These are phyloP conservation scores for Pseudoatta argentina DNA, from an alignment of 1,140 invertebrate genomes.

Conservation along the genomic window DNA sequence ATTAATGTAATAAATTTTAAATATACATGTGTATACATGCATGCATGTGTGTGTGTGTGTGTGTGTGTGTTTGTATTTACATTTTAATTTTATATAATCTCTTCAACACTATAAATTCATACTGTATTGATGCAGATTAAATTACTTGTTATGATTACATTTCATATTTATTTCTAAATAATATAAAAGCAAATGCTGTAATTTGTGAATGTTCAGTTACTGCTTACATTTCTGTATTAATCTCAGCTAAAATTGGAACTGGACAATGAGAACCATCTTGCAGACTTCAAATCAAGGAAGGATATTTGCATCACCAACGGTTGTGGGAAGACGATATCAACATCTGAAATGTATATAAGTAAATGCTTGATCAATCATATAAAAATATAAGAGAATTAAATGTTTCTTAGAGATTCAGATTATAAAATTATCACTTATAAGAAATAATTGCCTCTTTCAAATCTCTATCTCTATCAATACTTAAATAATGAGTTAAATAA, in stretches of 20 bases:
- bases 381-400: neutral
- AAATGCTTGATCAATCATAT: neutral
- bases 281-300: constrained; percentile 64
- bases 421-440: neutral
- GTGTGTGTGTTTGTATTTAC: no score
- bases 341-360: constrained; percentile 70
- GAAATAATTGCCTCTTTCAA: neutral
- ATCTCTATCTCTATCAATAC: neutral
- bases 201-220: constrained; percentile 49
- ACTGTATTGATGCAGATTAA: neutral
- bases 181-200: constrained; percentile 57
- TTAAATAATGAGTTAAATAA: constrained; percentile 17
- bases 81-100: constrained; percentile 6
- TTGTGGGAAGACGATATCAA: constrained; percentile 73
- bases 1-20: neutral
- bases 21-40: neutral
- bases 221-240: constrained; percentile 71
- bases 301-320: constrained; percentile 74
- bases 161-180: constrained; percentile 69
- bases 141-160: constrained; percentile 10
- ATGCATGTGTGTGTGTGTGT: no score
- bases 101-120: neutral
- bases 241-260: constrained; percentile 77
- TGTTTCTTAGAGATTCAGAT: neutral
- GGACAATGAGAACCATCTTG: constrained; percentile 71